Base-by-base conservation (phyloP, 2,888 invertebrate species). In the Parnassius apollo region DNA sequence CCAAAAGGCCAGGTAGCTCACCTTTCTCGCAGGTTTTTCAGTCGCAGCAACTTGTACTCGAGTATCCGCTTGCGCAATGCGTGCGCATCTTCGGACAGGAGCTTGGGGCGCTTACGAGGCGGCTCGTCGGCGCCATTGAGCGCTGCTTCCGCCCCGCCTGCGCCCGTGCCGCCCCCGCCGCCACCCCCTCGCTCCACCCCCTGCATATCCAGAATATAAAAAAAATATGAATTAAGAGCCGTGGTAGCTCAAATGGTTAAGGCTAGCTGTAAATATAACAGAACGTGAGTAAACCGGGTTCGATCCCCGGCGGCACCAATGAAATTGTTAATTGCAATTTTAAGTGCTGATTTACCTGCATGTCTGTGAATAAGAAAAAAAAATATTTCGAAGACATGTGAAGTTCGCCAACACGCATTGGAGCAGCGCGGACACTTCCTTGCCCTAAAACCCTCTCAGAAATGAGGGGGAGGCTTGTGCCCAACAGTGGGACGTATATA, bases 11-110 rank as follows among this genome's bases (percentile, higher is more conserved):
- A 9, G 2, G 1, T n/a, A 1, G 35, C 69, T 73, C 64, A 93
- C 92, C 93, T 94, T 73, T 96, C 96, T 65, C 95, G 94, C 69
- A 96, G 91, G 68, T 92, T 92, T 77, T 94, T 94, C 85, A 96
- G 93, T 45, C 94, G 93, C 73, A 93, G 93, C 83, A 94, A 93
- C 80, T 95, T 94, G 79, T 95, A 93, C 80, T 96, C 96, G 80
- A 95, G 93, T 66, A 95, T 93, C 70, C 94, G 93, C 74, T 94
- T 94, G 66, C 95, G 93, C 76, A 94, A 92, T 66, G 93, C 73
- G 59, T 78, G 70, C 63, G 74, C 76, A 61, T 82, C 86, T 65
- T 78, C 80, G 56, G 71, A 66, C 62, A 68, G 70, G 64, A 75
- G 69, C 66, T 80, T 80, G 69, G 75, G 72, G 54, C 81, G 81